Conservation (phyloP, 1,140 invertebrate genomes). For the Scaptodrosophila lebanonensis region DNA sequence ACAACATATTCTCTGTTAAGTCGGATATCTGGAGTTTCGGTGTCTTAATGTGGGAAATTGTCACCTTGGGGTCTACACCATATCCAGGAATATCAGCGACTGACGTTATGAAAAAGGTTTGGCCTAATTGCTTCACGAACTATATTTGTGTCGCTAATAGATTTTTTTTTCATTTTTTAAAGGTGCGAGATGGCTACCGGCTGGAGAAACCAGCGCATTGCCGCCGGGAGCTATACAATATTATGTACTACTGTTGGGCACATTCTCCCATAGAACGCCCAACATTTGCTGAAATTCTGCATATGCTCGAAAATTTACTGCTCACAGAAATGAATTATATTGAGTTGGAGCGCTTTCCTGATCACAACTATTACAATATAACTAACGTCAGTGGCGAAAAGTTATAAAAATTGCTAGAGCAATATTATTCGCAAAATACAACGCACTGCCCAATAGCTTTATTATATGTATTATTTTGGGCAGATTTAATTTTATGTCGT, state of each 20-base stretch:
- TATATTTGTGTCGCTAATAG: too few relatives aligned
- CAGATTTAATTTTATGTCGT: too few relatives aligned
- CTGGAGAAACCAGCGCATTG: slow-evolving; percentile 94
- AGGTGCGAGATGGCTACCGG: slow-evolving; percentile 89
- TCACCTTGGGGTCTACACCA: slow-evolving; percentile 92
- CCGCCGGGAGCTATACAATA: slow-evolving; percentile 91
- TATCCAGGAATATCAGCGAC: slow-evolving; percentile 91
- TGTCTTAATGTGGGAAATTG: slow-evolving; percentile 95
- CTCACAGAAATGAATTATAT: slow-evolving; percentile 95
- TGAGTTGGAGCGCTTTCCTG: slow-evolving; percentile 93
- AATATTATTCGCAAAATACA: too few relatives aligned
- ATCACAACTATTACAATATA: slow-evolving; percentile 96
- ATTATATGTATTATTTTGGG: too few relatives aligned
- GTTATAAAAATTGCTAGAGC: too few relatives aligned
- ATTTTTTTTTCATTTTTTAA: slow-evolving; percentile 26
- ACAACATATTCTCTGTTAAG: slow-evolving; percentile 93
- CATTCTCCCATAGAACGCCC: slow-evolving; percentile 87
- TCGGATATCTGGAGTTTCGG: slow-evolving; percentile 97
- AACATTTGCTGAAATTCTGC: slow-evolving; percentile 86
- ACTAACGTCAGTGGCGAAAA: slow-evolving; percentile 91
- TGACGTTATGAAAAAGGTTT: slow-evolving; percentile 88
- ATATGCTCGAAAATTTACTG: slow-evolving; percentile 87
- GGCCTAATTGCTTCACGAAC: not conserved
- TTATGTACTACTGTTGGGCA: slow-evolving; percentile 96
- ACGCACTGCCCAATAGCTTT: too few relatives aligned